A percentile compares a stretch with the other conserved stretches of the same genome.
Evolutionary conservation across 2,888 invertebrate species (phyloP).

Genomic region (Lepidochitona cinerea): DNA sequence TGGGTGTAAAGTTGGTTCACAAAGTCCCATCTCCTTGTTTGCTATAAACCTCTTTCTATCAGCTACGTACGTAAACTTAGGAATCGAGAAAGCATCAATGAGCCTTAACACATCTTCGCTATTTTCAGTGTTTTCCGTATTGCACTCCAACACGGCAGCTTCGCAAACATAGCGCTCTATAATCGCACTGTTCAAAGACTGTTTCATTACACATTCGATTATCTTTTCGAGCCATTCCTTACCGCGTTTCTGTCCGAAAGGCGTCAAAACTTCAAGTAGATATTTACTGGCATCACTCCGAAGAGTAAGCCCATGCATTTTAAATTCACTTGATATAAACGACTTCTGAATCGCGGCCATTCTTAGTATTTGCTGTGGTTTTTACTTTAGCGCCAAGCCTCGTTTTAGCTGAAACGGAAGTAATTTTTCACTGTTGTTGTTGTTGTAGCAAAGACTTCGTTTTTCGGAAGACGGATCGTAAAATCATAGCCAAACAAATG

Average conservation of each 20-base stretch:
- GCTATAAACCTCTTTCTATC: conserved; percentile 85
- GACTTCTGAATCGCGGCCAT: conserved; percentile 59
- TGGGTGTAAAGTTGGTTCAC: conserved; percentile 57
- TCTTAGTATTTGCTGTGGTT: too few relatives aligned
- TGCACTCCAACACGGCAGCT: conserved; percentile 79
- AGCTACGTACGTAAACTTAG: conserved; percentile 82
- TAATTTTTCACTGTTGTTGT: too few relatives aligned
- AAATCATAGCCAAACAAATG: too few relatives aligned
- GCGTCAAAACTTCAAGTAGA: conserved; percentile 80
- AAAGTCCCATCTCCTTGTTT: conserved; percentile 44
- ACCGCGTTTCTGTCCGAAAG: conserved; percentile 76
- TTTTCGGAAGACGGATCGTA: too few relatives aligned
- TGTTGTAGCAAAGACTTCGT: too few relatives aligned
- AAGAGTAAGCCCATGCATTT: conserved; percentile 65
- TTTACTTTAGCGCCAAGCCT: conserved; percentile 21
- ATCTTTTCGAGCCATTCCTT: conserved; percentile 83
- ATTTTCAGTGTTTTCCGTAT: conserved; percentile 63
- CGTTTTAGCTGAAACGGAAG: background rate
- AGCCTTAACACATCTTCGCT: conserved; percentile 72
- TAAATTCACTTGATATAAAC: conserved; percentile 56
- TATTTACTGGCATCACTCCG: conserved; percentile 79
- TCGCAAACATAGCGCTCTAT: conserved; percentile 83
- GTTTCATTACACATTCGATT: conserved; percentile 83
- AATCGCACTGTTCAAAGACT: conserved; percentile 72
- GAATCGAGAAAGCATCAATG: conserved; percentile 86